Base-by-base conservation (phyloP, 2,888 invertebrate genomes). In the Phaedon cochleariae region DNA sequence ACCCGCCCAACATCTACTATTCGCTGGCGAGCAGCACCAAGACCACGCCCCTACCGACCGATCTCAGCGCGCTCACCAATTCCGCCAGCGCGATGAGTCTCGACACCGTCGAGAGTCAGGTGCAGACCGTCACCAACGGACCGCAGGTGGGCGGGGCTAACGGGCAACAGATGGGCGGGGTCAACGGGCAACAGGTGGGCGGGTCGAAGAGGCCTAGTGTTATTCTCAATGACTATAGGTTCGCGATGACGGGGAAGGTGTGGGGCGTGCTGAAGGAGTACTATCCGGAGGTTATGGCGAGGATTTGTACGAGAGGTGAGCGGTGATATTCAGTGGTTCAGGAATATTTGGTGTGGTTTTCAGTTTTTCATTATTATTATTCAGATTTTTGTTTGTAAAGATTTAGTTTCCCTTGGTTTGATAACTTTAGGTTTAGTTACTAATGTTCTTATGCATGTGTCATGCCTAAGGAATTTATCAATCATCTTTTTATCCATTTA, bases 301-400 rank as follows among this genome's bases (percentile, higher is more conserved):
- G 88, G 22, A 85, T 94, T 68, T 87, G 90, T 6, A 90, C 90
- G 0, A 87, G 93, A 21, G 97, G 97, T 9, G 92, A 92, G 62
- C 2, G 9, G 41, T 26, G 17, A n/a, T n/a, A n/a, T n/a, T n/a
- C n/a, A n/a, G n/a, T n/a, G n/a, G n/a, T n/a, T n/a, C n/a, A n/a
- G n/a, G n/a, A 20, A 54, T 29, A 7, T 34, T 26, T 22, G 6
- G 17, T 15, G 5, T 26, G 18, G 41, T 12, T 12, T 41, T 17
- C 9, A 3, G 4, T 41, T 17, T 41, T 15, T 17, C 41, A 17
- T 41, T 15, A 15, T 41, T 3, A 41, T 17, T 2, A 41, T 41
- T 6, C n/a, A n/a, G n/a, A 5, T 26, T 5, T 26, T 26, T 26
- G 7, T 26, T 26, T 26, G 26, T 7, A 26, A 26, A n/a, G n/a